Evolutionary conservation across 2,888 invertebrate species (phyloP).

Genomic region (Esperia sulphurella): DNA sequence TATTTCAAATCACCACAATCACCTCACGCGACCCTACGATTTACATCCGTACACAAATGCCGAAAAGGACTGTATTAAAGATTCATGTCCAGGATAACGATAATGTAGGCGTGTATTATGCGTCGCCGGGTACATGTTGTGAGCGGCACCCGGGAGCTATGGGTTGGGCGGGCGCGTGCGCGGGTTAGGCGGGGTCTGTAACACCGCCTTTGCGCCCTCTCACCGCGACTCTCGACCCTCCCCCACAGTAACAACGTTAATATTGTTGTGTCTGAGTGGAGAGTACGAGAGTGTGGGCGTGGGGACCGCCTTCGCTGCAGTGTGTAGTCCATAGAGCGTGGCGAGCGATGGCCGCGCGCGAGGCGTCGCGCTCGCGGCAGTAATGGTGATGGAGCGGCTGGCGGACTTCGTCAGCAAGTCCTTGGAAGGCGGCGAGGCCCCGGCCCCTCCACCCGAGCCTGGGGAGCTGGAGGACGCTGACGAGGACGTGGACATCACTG

Average conservation of each 20-base stretch:
- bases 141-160: constrained; percentile 18
- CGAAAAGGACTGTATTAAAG: constrained; percentile 54
- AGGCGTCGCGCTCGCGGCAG: constrained; percentile 60
- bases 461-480: constrained; percentile 60
- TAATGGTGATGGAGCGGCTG: constrained; percentile 90
- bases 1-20: constrained; percentile 6
- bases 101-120: constrained; percentile 75
- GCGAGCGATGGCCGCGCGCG: constrained; percentile 62
- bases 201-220: constrained; percentile 38
- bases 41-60: constrained; percentile 34
- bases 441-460: constrained; percentile 70
- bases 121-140: constrained; percentile 36
- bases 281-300: constrained; percentile 64
- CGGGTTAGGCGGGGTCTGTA: constrained; percentile 55
- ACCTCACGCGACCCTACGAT: neutral
- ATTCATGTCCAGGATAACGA: constrained; percentile 71
- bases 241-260: neutral
- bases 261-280: constrained; percentile 1
- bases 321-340: constrained; percentile 56
- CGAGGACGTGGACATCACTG: constrained; percentile 72
- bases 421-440: constrained; percentile 82
- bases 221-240: neutral
- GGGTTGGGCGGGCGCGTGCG: constrained; percentile 63
- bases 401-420: constrained; percentile 95
- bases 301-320: constrained; percentile 47